These are phyloP conservation scores for Calcarius ornatus DNA, from an alignment of 2,113 vertebrate species.

Conservation along the genomic window DNA sequence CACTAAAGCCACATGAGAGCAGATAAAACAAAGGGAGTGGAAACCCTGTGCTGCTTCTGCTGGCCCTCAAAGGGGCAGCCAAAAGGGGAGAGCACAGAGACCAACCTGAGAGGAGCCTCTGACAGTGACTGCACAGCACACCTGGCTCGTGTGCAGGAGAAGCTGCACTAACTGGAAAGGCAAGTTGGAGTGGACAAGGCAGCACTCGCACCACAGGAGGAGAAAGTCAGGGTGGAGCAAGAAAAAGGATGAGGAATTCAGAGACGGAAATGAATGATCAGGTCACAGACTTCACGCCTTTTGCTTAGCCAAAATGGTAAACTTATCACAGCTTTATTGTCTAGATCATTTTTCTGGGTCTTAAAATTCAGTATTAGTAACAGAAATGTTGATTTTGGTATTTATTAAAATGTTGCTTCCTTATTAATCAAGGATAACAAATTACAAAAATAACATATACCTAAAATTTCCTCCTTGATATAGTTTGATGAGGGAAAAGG, in stretches of 20 bases:
- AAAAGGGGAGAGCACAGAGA: neutral
- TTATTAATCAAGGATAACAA: neutral
- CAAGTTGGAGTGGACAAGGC: neutral
- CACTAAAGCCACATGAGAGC: neutral
- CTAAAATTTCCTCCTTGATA: neutral
- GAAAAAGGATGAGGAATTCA: neutral
- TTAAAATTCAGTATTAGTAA: neutral
- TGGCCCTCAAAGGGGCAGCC: neutral
- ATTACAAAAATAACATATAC: neutral
- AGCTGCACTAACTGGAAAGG: neutral
- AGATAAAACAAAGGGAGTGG: neutral
- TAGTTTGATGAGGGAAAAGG: neutral
- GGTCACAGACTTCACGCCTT: neutral
- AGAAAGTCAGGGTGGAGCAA: neutral
- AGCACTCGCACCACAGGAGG: fast-evolving
- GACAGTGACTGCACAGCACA: neutral
- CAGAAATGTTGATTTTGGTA: neutral
- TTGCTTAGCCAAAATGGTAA: neutral
- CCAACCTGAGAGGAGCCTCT: neutral
- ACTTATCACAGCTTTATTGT: neutral
- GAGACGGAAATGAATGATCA: neutral
- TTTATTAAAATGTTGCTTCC: neutral
- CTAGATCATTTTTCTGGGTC: neutral
- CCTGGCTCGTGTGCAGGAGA: fast-evolving
- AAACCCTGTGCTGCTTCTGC: neutral